phyloP scores from a whole-genome alignment of 2,888 invertebrate species.

The Oligia fasciuncula region DNA sequence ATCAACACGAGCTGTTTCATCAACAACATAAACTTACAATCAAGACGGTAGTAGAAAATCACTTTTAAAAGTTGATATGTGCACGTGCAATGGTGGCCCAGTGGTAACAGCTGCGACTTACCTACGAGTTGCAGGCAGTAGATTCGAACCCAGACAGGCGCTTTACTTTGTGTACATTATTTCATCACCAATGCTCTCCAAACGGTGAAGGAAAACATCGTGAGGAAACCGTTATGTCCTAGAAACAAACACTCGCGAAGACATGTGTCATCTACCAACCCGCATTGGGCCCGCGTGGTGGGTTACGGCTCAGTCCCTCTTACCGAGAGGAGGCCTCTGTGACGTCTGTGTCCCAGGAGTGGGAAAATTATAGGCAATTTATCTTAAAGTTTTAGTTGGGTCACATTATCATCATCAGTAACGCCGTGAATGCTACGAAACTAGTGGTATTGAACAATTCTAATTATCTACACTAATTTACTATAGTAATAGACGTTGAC shows the following conservation, averaged over 20 bases:
- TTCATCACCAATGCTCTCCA: too few species aligned
- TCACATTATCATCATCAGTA: too few species aligned
- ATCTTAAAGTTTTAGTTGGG: neutral
- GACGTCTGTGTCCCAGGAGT: neutral
- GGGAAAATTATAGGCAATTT: neutral
- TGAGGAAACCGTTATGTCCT: neutral
- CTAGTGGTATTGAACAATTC: constrained; percentile 17
- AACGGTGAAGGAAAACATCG: neutral
- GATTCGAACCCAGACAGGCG: neutral
- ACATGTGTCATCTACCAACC: neutral
- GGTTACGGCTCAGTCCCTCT: neutral
- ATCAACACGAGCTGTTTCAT: too few species aligned
- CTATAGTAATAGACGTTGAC: constrained; percentile 18
- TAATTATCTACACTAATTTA: constrained; percentile 31
- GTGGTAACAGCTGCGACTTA: neutral
- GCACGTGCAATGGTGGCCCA: neutral
- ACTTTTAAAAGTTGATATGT: neutral
- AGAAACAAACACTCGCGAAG: neutral
- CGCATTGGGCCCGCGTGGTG: neutral
- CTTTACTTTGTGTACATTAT: neutral
- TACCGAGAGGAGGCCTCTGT: neutral
- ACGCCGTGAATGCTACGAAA: neutral
- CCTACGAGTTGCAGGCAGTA: neutral
- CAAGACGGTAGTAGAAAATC: neutral
- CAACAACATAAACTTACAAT: neutral